Evolutionary conservation across 2,113 vertebrate genomes (phyloP).

Genomic region (Casuarius casuarius): DNA sequence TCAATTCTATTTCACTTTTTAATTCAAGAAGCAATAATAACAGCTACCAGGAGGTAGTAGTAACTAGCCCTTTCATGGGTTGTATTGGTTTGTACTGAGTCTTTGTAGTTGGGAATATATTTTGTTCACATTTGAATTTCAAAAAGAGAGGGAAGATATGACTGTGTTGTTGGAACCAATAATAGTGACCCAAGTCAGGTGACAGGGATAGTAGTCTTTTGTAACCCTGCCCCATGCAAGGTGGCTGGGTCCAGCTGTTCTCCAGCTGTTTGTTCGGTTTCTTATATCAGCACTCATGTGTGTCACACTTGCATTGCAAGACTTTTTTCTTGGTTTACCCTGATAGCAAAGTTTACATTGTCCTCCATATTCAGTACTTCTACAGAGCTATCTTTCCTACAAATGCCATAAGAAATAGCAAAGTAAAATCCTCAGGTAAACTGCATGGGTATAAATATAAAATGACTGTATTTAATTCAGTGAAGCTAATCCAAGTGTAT

Average conservation of each 20-base stretch:
- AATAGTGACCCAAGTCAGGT: background rate
- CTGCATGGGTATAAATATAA: background rate
- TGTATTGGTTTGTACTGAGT: background rate
- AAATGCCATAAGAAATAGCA: background rate
- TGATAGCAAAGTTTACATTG: slow-evolving; percentile 45
- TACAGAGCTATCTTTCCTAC: background rate
- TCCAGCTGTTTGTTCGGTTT: slow-evolving; percentile 46
- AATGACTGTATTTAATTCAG: background rate
- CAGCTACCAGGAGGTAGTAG: background rate
- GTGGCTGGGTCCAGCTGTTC: slow-evolving; percentile 32
- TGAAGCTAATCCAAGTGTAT: background rate
- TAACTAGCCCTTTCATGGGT: background rate
- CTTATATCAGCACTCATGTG: slow-evolving; percentile 29
- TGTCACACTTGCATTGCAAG: slow-evolving; percentile 42
- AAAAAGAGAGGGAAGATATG: slow-evolving; percentile 33
- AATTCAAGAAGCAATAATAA: background rate
- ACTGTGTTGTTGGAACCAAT: slow-evolving; percentile 37
- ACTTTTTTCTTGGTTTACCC: slow-evolving; percentile 15
- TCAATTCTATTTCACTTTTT: background rate
- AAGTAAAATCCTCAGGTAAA: slow-evolving; percentile 27
- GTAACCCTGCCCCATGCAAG: slow-evolving; percentile 4
- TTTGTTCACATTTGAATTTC: slow-evolving; percentile 66
- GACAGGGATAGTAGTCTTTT: slow-evolving; percentile 27
- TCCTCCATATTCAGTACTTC: background rate
- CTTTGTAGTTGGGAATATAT: slow-evolving; percentile 25